A percentile compares a stretch with the other conserved stretches of the same genome.
Conservation (phyloP, 2,113 vertebrate species). For the Maccullochella peelii region DNA sequence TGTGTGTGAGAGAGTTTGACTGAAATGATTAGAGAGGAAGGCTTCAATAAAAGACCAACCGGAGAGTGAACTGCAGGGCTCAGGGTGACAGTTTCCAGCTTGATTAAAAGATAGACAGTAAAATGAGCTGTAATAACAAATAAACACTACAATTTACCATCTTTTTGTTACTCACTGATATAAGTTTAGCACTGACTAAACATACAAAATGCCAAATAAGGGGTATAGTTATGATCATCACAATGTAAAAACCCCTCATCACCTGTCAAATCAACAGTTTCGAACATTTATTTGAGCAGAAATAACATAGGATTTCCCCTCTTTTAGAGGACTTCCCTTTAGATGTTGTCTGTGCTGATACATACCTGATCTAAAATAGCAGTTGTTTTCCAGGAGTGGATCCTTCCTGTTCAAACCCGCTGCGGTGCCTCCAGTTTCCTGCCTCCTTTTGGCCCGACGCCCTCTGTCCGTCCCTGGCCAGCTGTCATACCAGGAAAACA, state of each 20-base stretch:
- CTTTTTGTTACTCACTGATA: constrained; percentile 21
- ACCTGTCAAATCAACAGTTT: constrained; percentile 18
- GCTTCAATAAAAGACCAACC: constrained; percentile 48
- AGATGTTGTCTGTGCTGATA: constrained; percentile 23
- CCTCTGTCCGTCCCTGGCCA: neutral
- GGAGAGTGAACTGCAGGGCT: constrained; percentile 37
- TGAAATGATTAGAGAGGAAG: constrained; percentile 63
- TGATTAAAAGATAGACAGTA: constrained; percentile 52
- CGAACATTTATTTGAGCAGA: constrained; percentile 21
- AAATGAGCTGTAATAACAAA: constrained; percentile 58
- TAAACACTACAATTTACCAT: constrained; percentile 46
- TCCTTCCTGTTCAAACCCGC: constrained; percentile 72
- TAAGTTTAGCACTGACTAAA: constrained; percentile 19
- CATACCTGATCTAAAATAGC: constrained; percentile 68
- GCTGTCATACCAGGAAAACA: constrained; percentile 37
- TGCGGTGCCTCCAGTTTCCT: constrained; percentile 64
- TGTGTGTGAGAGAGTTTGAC: constrained; percentile 22
- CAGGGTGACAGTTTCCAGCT: constrained; percentile 29
- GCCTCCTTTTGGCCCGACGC: constrained; percentile 24
- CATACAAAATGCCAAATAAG: constrained; percentile 21
- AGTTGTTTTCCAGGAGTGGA: constrained; percentile 70
- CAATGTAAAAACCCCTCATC: constrained; percentile 4
- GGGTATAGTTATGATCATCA: neutral
- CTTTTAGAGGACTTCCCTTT: constrained; percentile 7
- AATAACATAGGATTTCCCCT: constrained; percentile 40